Evolutionary conservation across 2,113 vertebrate species (phyloP), one percentile per base, ranked within the genome.

Genomic region (Indicator maculatus): DNA sequence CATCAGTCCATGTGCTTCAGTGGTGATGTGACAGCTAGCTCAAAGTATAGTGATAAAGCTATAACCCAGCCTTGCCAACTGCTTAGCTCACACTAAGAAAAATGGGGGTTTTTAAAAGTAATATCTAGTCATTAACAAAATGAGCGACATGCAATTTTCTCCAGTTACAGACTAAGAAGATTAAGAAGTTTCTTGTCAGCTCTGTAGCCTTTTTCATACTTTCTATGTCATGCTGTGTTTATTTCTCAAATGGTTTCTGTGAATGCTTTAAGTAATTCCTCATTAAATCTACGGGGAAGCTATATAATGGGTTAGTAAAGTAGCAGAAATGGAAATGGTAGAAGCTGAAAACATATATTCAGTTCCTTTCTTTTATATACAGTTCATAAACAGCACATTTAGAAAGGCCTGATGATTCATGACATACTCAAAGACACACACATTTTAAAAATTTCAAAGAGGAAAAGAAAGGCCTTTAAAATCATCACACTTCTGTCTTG

Each of bases 261-360:
- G 47, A 94, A 94, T 39, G 19, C 56, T 95, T 96, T 93, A 90
- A 96, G 84, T 95, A 91, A 98, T 98, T 98, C 98, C 98, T 98
- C 98, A 98, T 97, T 98, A 98, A 98, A 98, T 98, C 97, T 85
- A 95, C 38, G 86, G 87, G 93, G 94, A 95, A 78, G 87, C 96
- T 91, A 94, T 95, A 93, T 73, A 93, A 72, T 76, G 92, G 89
- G 95, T 98, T 98, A 97, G 94, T 98, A 93, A 97, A 94, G 90
- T 24, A 97, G 96, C 88, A 96, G 60, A 96, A 96, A 96, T 93
- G 92, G 87, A 96, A 93, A 96, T 94, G 93, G 89, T 79, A 95
- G 31, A 95, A 96, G 88, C 84, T 93, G 92, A 85, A 92, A 96
- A 96, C 47, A 72, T 3, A 93, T 44, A 72, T 86, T 94, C 52